Evolutionary conservation across 2,797 vertebrate genomes (phyloP).

Genomic region (Coendou prehensilis): DNA sequence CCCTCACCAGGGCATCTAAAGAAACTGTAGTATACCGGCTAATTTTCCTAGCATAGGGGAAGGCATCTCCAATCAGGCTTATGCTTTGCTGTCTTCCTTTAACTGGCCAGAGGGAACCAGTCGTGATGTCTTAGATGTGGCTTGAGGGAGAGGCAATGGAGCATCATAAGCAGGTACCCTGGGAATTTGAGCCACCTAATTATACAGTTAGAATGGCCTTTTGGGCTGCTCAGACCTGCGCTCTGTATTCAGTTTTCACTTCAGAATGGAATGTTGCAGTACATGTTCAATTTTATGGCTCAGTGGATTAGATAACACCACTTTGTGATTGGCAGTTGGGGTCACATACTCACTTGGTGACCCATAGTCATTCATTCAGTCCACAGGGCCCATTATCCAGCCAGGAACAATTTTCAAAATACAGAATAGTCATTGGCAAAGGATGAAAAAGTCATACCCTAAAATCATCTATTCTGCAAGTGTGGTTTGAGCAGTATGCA

Average conservation of each 20-base stretch:
- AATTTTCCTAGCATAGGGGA: background rate
- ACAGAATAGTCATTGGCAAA: background rate
- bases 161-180: too few species aligned
- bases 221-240: background rate
- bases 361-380: background rate
- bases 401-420: background rate
- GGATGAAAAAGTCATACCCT: background rate
- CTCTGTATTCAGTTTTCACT: slow-evolving; percentile 19
- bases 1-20: too few species aligned
- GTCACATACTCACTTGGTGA: background rate
- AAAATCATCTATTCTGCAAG: background rate
- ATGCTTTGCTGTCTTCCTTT: background rate
- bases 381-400: background rate
- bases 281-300: slow-evolving; percentile 54
- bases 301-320: background rate
- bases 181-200: background rate
- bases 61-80: background rate
- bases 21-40: background rate
- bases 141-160: background rate
- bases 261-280: background rate
- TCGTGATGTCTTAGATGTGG: background rate
- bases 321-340: background rate
- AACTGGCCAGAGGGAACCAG: background rate
- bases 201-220: background rate
- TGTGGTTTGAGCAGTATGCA: background rate